Conservation (phyloP, 2,888 invertebrate species). For the Xestoiulus laeticollis region DNA sequence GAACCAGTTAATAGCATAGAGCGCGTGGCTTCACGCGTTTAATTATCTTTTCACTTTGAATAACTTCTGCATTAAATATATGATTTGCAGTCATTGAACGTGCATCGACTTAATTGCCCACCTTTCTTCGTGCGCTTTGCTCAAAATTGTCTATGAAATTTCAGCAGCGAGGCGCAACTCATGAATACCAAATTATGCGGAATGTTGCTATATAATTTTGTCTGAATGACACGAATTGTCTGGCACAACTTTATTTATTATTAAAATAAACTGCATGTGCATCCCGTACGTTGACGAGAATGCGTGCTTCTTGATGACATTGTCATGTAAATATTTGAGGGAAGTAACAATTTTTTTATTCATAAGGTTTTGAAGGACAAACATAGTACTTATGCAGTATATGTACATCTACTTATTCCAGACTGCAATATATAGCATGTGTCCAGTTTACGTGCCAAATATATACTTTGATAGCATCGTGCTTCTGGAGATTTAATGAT, state of each 20-base stretch:
- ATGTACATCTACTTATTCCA: too few species aligned
- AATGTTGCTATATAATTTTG: constrained; percentile 14
- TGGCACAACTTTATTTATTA: neutral
- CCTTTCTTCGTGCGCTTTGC: neutral
- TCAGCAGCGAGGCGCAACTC: neutral
- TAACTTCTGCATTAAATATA: constrained; percentile 13
- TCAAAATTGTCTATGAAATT: constrained; percentile 4
- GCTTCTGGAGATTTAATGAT: too few species aligned
- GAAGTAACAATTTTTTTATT: constrained; percentile 14
- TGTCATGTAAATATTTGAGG: neutral
- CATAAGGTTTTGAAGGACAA: neutral
- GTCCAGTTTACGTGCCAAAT: too few species aligned
- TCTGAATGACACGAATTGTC: neutral
- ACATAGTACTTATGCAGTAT: too few species aligned
- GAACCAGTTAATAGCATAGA: neutral
- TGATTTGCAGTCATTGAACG: neutral
- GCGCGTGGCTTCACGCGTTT: neutral
- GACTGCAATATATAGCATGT: too few species aligned
- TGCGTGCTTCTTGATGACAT: neutral
- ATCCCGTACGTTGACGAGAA: neutral
- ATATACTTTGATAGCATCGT: too few species aligned
- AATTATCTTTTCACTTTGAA: constrained; percentile 14
- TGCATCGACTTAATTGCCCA: neutral
- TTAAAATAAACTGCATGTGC: neutral
- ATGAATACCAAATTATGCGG: neutral